These are phyloP conservation scores for Chrysemys picta DNA, from an alignment of 2,113 vertebrate genomes.

Conservation along the genomic window DNA sequence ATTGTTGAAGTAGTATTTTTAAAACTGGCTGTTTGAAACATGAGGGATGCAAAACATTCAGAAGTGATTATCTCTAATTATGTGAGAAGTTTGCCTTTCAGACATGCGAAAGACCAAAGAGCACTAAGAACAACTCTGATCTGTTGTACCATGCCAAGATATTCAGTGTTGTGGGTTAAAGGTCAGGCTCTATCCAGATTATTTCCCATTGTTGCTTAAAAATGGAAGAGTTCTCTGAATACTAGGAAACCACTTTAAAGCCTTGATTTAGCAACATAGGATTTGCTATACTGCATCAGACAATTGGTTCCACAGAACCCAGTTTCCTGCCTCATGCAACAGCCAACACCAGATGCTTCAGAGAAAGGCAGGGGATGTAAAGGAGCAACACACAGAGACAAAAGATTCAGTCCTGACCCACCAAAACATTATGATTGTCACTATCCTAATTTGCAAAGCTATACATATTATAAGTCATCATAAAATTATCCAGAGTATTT, in stretches of 20 bases:
- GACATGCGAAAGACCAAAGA: conserved; percentile 71
- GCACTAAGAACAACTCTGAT: conserved; percentile 68
- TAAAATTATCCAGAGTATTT: neutral
- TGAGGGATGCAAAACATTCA: conserved; percentile 60
- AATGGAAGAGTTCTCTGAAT: conserved; percentile 44
- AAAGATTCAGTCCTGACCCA: neutral
- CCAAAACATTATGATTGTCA: neutral
- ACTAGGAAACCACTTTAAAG: conserved; percentile 44
- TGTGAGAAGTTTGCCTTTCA: conserved; percentile 75
- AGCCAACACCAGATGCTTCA: neutral
- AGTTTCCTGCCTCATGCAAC: neutral
- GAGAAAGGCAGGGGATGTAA: neutral
- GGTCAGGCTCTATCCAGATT: conserved; percentile 70
- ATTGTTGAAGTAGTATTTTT: conserved; percentile 15
- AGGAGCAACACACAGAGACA: neutral
- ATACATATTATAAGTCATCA: neutral
- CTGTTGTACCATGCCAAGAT: conserved; percentile 62
- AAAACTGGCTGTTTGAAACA: conserved; percentile 29
- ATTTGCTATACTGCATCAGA: conserved; percentile 58
- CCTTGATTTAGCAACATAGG: conserved; percentile 50
- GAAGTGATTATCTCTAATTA: conserved; percentile 56
- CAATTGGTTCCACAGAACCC: neutral
- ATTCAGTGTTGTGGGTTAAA: conserved; percentile 64
- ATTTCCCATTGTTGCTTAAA: conserved; percentile 55
- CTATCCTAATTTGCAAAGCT: neutral